phyloP scores from a whole-genome alignment of 1,140 invertebrate genomes.

The Drosophila sp. region DNA sequence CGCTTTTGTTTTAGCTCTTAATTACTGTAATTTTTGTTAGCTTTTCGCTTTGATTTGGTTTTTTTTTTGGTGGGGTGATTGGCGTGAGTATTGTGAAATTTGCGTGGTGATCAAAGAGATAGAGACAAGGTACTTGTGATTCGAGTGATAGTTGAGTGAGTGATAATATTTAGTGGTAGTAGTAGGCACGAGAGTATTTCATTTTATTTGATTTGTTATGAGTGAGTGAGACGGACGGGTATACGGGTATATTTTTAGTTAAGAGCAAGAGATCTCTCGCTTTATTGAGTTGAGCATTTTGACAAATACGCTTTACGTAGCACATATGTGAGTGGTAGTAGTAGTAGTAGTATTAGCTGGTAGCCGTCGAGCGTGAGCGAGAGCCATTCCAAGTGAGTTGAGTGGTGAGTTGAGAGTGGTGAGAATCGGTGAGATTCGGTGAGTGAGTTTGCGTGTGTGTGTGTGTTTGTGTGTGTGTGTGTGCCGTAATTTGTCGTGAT shows the following conservation, averaged over 20 bases:
- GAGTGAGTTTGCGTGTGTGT: neutral
- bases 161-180: conserved; percentile 6
- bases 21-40: neutral
- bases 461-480: neutral
- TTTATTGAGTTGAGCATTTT: conserved; percentile 3
- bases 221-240: conserved; percentile 1
- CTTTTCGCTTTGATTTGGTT: neutral
- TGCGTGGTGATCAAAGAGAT: conserved; percentile 11
- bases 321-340: neutral
- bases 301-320: conserved; percentile 12
- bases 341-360: neutral
- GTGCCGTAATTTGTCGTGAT: conserved; percentile 39
- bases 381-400: conserved; percentile 18
- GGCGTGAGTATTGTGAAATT: conserved; percentile 18
- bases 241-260: neutral
- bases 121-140: conserved; percentile 20
- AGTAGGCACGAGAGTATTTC: neutral
- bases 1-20: conserved; percentile 1
- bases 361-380: conserved; percentile 20
- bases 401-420: neutral
- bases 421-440: neutral
- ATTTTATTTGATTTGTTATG: neutral
- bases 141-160: conserved; percentile 20
- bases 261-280: neutral
- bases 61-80: conserved; percentile 6